Evolutionary conservation across 2,888 invertebrate genomes (phyloP).

Genomic region (Trachelus stipa): DNA sequence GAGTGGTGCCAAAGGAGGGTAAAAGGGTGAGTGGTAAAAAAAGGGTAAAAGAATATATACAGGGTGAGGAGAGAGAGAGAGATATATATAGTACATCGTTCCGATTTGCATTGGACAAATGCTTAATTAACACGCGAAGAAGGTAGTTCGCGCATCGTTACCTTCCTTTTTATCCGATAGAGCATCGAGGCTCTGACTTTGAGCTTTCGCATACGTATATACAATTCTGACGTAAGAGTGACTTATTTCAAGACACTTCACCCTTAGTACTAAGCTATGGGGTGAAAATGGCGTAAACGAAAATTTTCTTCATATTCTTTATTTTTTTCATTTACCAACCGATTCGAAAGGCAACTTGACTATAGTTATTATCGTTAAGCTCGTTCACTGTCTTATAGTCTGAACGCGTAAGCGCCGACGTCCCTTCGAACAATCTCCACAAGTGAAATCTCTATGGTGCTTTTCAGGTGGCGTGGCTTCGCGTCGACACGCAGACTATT

Average conservation of each 20-base stretch:
- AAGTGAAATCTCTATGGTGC: constrained; percentile 3
- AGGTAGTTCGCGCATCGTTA: not conserved
- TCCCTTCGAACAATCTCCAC: not conserved
- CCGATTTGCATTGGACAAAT: constrained; percentile 7
- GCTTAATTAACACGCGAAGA: constrained; percentile 7
- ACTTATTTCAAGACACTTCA: no score
- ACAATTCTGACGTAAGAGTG: no score
- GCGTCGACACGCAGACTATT: constrained; percentile 69
- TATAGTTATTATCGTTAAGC: no score
- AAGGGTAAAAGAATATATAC: constrained; percentile 2
- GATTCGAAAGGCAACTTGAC: no score
- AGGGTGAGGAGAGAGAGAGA: constrained; percentile 3
- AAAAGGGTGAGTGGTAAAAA: not conserved
- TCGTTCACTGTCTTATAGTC: no score
- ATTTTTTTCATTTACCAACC: no score
- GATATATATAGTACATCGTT: not conserved
- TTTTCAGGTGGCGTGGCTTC: constrained; percentile 68
- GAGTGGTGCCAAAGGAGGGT: no score
- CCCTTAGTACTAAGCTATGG: no score
- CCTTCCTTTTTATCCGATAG: constrained; percentile 6
- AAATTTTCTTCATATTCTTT: no score
- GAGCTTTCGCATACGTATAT: no score
- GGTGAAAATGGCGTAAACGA: no score
- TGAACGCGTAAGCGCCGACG: no score
- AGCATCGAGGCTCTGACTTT: constrained; percentile 1